Conservation (phyloP, 1,140 invertebrate genomes). For the Panonychus citri region DNA sequence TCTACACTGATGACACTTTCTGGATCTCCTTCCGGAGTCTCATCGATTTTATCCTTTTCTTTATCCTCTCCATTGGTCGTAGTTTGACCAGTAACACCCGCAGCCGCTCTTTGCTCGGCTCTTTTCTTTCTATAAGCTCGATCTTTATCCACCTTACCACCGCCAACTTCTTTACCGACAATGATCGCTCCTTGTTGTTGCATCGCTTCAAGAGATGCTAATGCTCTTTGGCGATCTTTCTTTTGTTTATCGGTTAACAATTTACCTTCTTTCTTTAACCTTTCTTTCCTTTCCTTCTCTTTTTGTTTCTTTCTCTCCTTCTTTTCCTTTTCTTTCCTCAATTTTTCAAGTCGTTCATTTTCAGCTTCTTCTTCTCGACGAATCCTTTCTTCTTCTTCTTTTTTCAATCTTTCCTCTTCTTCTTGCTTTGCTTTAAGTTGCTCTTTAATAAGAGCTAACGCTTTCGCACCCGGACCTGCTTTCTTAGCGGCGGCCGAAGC, state of each 20-base stretch:
- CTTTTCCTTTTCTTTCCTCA: conserved; percentile 52
- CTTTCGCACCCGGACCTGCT: conserved; percentile 6
- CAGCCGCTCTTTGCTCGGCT: conserved; percentile 1
- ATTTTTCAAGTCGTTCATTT: conserved; percentile 20
- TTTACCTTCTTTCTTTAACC: conserved; percentile 82
- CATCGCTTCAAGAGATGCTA: conserved; percentile 60
- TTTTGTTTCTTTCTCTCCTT: conserved; percentile 68
- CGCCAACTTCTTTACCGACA: conserved; percentile 24
- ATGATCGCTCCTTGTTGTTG: conserved; percentile 56
- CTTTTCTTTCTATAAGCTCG: not conserved
- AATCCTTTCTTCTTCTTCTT: conserved; percentile 56
- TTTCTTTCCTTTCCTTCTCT: conserved; percentile 77
- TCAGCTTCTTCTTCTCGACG: conserved; percentile 38
- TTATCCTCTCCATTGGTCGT: conserved; percentile 8
- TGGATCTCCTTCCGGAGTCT: conserved; percentile 4
- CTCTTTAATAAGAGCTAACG: conserved; percentile 10
- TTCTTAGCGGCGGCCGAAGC: conserved; percentile 12
- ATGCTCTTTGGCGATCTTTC: conserved; percentile 42
- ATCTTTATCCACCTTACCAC: conserved; percentile 11
- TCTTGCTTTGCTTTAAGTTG: conserved; percentile 42
- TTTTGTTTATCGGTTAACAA: conserved; percentile 66
- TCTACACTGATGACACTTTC: conserved; percentile 7
- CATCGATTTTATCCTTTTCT: conserved; percentile 9
- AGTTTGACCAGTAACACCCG: conserved; percentile 9
- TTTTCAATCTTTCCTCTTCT: conserved; percentile 34